phyloP scores from a whole-genome alignment of 2,113 vertebrate species.

The Aix galericulata region DNA sequence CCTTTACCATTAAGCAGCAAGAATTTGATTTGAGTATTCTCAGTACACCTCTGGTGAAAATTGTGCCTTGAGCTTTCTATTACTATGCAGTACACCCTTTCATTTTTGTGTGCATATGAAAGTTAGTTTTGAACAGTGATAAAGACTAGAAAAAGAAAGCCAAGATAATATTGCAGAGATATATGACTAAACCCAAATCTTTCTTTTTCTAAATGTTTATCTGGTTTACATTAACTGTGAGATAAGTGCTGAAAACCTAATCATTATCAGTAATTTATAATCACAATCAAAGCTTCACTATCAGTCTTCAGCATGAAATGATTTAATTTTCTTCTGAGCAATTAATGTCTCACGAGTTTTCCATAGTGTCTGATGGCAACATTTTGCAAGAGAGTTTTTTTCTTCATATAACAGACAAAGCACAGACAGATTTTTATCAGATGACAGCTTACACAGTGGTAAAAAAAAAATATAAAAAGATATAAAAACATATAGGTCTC shows the following conservation, averaged over 20 bases:
- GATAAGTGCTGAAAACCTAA: constrained; percentile 56
- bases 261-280: constrained; percentile 58
- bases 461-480: constrained; percentile 53
- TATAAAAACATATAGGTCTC: neutral
- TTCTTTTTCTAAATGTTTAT: constrained; percentile 55
- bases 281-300: constrained; percentile 26
- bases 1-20: neutral
- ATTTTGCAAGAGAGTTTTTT: constrained; percentile 51
- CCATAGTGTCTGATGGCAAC: constrained; percentile 6
- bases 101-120: neutral
- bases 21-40: neutral
- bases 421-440: constrained; percentile 29
- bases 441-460: neutral
- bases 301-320: constrained; percentile 36
- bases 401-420: constrained; percentile 50
- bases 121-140: constrained; percentile 22
- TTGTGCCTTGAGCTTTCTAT: constrained; percentile 25
- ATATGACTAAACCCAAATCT: constrained; percentile 45
- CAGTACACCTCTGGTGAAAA: neutral
- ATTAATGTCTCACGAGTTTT: constrained; percentile 49
- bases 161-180: constrained; percentile 47
- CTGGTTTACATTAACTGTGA: constrained; percentile 44
- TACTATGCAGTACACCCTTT: neutral
- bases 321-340: constrained; percentile 66
- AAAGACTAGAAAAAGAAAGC: constrained; percentile 13